A percentile compares a stretch with the other conserved stretches of the same genome.
phyloP scores from a whole-genome alignment of 2,797 vertebrate genomes.

The Gadopsis bispinosus region DNA sequence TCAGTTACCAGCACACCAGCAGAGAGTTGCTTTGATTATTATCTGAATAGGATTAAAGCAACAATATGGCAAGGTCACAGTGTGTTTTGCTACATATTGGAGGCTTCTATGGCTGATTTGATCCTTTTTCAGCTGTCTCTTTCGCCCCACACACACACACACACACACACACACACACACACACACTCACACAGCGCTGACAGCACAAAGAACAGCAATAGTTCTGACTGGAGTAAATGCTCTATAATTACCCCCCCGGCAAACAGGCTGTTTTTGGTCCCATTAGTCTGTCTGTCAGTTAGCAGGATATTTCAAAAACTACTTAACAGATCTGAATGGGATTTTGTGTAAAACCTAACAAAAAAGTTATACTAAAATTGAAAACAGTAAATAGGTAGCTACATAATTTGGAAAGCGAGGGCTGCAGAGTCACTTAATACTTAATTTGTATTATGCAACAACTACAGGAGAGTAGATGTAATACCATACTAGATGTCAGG shows the following conservation, averaged over 20 bases:
- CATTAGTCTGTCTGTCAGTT: conserved; percentile 14
- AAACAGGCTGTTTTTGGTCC: conserved; percentile 16
- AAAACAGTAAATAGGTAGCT: neutral
- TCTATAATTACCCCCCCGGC: conserved; percentile 16
- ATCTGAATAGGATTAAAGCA: conserved; percentile 16
- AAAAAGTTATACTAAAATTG: neutral
- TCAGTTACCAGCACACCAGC: neutral
- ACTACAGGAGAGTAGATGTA: neutral
- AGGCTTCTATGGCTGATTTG: conserved; percentile 4
- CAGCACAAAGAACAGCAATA: conserved; percentile 40
- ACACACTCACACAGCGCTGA: neutral
- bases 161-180: neutral
- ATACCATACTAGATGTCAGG: neutral
- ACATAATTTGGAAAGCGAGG: neutral
- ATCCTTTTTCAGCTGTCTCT: conserved; percentile 21
- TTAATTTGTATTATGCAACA: conserved; percentile 1
- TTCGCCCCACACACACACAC: conserved; percentile 16
- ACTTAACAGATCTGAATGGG: neutral
- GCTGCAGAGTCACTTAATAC: neutral
- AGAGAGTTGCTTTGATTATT: neutral
- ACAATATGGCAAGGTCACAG: conserved; percentile 17
- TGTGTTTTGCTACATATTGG: neutral
- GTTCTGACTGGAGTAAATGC: conserved; percentile 29
- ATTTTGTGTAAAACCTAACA: neutral
- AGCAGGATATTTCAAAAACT: conserved; percentile 6